Base-by-base conservation (phyloP, 2,113 vertebrate genomes). In the Psittacara wagleri region DNA sequence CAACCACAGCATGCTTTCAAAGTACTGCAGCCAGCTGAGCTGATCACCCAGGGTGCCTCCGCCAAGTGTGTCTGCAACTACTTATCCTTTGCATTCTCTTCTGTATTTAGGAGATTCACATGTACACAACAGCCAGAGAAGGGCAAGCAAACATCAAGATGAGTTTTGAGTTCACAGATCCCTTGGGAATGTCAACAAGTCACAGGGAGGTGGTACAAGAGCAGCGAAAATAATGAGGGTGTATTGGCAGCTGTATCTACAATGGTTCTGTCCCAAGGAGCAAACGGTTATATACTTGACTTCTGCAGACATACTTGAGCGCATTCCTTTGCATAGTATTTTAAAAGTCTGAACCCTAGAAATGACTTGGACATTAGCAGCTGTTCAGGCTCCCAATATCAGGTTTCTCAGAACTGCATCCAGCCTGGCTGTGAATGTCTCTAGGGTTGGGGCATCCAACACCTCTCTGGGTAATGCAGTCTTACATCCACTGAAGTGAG, bases 41-140 rank as follows among this genome's bases (percentile, higher is more conserved):
- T 29, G 62, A 67, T 75, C 63, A 59, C 13, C 25, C 37, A 33
- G 52, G 37, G 23, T 12, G 49, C 62, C 31, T 14, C 64, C 2
- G 0, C 43, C 55, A 72, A 63, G 29, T 2, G 0, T 20, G n/a
- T 23, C 49, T 63, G 15, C 2, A 3, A 31, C 52, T 43, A 31
- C 44, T 37, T 74, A 31, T 19, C 51, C 43, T 51, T 44, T 16
- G 20, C 31, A 14, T 62, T 74, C 81, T 74, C 54, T 31, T 66
- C 87, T 75, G 14, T 69, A 31, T 48, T 81, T 76, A 84, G 64
- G 44, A 49, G 33, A 67, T 63, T 33, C 27, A 8, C 17, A 4
- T 27, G 55, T 35, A 76, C 49, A 33, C 10, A 41, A 77, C 57
- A 69, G 25, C 35, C 57, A 72, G 63, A 46, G 57, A 79, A 62